Evolutionary conservation across 2,113 vertebrate species (phyloP), one percentile per base, ranked within the genome.

Genomic region (Centropus bengalensis): DNA sequence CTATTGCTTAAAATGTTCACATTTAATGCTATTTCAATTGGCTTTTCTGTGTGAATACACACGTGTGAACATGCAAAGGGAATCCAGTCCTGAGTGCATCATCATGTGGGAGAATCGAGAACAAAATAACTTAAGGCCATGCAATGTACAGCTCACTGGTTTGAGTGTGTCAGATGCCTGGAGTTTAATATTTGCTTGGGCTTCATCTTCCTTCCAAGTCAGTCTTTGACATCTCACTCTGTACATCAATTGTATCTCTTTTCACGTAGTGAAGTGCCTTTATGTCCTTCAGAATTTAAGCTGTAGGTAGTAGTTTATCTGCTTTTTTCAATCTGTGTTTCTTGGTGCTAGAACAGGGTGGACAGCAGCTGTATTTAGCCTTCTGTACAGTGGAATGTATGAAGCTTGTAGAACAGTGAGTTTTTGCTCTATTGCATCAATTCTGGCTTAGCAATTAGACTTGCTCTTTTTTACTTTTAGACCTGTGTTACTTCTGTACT

Each of bases 1-100:
- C 55, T 45, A 27, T 27, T 56, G 55, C 9, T 30, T 32, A 44
- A n/a, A 85, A n/a, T 8, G 2, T 18, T 76, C 23, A 3, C 19
- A 18, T 40, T 38, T 62, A 1, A 22, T 79, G 47, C 38, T 42
- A 2, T 14, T 44, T 8, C 8, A 24, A 27, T 8, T 8, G 30
- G 1, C 36, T 88, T 51, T 70, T 59, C 26, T 28, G 7, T 42
- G 4, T 16, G 36, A 18, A 10, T 14, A 15, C 67, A 12, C 59
- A 10, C 3, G 5, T 3, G 18, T 40, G 5, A 8, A 4, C 8
- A 11, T 8, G 5, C 6, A 32, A 0, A 62, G 67, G 73, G 36
- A 58, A 68, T 33, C 28, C 33, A n/a, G 28, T 40, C 9, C 9
- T 16, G 16, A 78, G 14, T 62, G 36, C 36, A 58, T 26, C 30